These are phyloP conservation scores for Epicampocera succincta DNA, from an alignment of 2,888 invertebrate genomes.

Conservation along the genomic window DNA sequence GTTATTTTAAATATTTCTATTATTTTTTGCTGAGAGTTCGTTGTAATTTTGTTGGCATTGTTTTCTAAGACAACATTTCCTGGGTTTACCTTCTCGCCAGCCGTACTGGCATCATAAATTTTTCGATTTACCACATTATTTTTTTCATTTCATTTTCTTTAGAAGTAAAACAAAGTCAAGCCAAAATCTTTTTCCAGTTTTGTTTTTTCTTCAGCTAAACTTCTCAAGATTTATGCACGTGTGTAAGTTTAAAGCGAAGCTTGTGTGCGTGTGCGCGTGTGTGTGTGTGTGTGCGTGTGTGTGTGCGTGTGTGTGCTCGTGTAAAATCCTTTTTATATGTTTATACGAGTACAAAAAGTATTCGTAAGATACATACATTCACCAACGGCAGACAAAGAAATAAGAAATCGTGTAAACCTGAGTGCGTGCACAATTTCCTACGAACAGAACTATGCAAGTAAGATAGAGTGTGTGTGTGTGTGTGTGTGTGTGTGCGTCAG, in stretches of 20 bases:
- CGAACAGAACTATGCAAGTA: not conserved
- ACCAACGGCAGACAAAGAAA: constrained; percentile 36
- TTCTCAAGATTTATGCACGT: constrained; percentile 65
- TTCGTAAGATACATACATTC: constrained; percentile 43
- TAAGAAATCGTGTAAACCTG: constrained; percentile 45
- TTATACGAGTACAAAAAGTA: constrained; percentile 1
- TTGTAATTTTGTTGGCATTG: constrained; percentile 73
- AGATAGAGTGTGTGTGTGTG: too few relatives aligned
- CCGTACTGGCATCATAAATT: constrained; percentile 69
- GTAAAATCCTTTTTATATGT: not conserved
- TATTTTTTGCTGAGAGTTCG: constrained; percentile 40
- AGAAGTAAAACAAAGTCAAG: constrained; percentile 64
- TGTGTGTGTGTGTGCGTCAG: too few relatives aligned
- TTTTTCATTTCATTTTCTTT: constrained; percentile 33
- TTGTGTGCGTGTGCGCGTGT: too few relatives aligned
- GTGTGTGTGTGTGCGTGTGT: not conserved
- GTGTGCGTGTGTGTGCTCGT: constrained; percentile 12
- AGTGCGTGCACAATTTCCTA: constrained; percentile 45
- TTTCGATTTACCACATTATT: constrained; percentile 65
- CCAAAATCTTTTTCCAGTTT: constrained; percentile 54
- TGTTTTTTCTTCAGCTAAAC: constrained; percentile 22
- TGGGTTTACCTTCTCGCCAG: constrained; percentile 72
- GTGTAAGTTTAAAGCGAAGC: constrained; percentile 6
- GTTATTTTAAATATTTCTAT: constrained; percentile 33
- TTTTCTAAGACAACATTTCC: constrained; percentile 78